These are phyloP conservation scores for Melieria omissa DNA, from an alignment of 2,888 invertebrate species.

Conservation along the genomic window DNA sequence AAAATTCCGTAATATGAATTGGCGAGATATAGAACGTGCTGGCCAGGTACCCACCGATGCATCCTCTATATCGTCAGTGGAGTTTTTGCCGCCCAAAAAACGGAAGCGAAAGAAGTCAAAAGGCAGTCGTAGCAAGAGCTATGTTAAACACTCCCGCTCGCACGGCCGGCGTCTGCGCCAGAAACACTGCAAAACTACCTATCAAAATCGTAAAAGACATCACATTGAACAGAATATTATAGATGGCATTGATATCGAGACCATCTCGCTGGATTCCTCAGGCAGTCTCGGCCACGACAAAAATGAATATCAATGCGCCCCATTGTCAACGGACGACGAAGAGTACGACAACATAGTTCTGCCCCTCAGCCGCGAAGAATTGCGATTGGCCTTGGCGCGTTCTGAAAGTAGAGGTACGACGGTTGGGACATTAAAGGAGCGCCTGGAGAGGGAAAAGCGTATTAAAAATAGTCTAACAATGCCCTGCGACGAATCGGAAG, in stretches of 20 bases:
- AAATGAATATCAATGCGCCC: constrained; percentile 18
- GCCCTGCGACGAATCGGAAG: constrained; percentile 11
- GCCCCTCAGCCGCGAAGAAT: constrained; percentile 55
- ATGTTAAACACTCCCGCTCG: constrained; percentile 35
- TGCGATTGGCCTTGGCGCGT: constrained; percentile 56
- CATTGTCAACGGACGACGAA: constrained; percentile 7
- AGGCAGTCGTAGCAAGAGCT: constrained; percentile 29
- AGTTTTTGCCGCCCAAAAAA: constrained; percentile 47
- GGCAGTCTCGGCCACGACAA: constrained; percentile 40
- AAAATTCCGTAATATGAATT: not conserved
- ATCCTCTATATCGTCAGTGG: constrained; percentile 48
- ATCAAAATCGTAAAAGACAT: constrained; percentile 17
- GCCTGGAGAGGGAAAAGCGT: constrained; percentile 40
- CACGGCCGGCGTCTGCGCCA: constrained; percentile 38
- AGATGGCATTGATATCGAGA: constrained; percentile 10
- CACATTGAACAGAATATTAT: not conserved
- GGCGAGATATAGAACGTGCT: constrained; percentile 37
- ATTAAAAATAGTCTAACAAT: not conserved
- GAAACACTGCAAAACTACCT: constrained; percentile 31
- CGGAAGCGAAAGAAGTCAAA: constrained; percentile 40
- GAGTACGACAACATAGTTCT: constrained; percentile 43
- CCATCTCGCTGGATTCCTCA: constrained; percentile 44
- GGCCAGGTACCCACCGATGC: constrained; percentile 45
- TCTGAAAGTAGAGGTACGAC: constrained; percentile 13
- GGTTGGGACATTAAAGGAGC: constrained; percentile 47